Evolutionary conservation across 2,113 vertebrate species (phyloP).

Genomic region (Aramus guarauna): DNA sequence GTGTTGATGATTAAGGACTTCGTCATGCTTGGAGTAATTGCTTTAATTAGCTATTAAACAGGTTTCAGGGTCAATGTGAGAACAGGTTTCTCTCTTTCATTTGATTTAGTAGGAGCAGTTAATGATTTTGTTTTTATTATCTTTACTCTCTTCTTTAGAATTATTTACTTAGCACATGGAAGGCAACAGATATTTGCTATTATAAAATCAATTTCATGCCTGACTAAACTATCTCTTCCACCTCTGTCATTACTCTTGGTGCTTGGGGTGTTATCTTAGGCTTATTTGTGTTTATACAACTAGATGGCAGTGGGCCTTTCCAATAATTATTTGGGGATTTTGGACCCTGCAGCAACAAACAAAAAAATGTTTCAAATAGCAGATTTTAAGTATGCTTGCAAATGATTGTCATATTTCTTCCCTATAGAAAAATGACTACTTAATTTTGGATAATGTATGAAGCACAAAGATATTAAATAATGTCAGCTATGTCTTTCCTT

Average conservation of each 20-base stretch:
- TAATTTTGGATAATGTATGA: background rate
- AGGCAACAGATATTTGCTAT: conserved; percentile 95
- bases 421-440: background rate
- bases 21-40: conserved; percentile 87
- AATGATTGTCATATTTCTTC: background rate
- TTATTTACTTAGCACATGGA: conserved; percentile 93
- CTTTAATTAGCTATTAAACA: conserved; percentile 94
- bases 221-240: conserved; percentile 85
- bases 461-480: background rate
- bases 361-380: conserved; percentile 30
- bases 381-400: conserved; percentile 33
- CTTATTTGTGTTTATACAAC: conserved; percentile 77
- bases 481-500: background rate
- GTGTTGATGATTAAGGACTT: conserved; percentile 78
- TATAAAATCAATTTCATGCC: conserved; percentile 99
- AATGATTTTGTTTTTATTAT: conserved; percentile 93
- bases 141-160: conserved; percentile 87
- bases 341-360: conserved; percentile 59
- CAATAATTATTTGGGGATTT: conserved; percentile 73
- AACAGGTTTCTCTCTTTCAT: conserved; percentile 82
- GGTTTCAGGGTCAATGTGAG: conserved; percentile 89
- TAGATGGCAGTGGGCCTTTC: conserved; percentile 66
- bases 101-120: conserved; percentile 90
- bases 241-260: conserved; percentile 79
- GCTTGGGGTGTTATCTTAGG: conserved; percentile 72